These are phyloP conservation scores for Toxonevra muliebris DNA, from an alignment of 2,888 invertebrate species.

Conservation along the genomic window DNA sequence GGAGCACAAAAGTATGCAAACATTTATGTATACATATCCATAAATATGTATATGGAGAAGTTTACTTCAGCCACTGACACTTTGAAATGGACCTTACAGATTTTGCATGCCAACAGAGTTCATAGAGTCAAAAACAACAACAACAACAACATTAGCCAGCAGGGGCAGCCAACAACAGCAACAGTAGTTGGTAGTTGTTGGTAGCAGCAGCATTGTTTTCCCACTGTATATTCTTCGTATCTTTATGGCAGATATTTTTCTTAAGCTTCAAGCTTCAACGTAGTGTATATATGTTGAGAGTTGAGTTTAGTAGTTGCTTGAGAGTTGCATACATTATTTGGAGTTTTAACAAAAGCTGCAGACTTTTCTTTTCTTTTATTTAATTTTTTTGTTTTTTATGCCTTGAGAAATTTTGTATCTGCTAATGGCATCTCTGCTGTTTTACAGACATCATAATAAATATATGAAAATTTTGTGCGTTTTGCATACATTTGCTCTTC, in stretches of 20 bases:
- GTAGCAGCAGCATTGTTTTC: background rate
- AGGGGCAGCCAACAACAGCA: background rate
- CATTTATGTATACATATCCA: slow-evolving; percentile 9
- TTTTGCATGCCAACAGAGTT: slow-evolving; percentile 4
- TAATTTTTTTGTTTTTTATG: background rate
- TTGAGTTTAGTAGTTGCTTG: background rate
- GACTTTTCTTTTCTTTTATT: slow-evolving; percentile 1
- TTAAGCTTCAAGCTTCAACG: too few relatives aligned
- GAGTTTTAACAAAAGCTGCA: background rate
- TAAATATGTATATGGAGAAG: slow-evolving; percentile 15
- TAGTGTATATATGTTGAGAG: too few relatives aligned
- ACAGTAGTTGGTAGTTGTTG: background rate
- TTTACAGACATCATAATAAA: background rate
- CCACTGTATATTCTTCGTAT: background rate
- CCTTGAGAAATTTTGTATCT: slow-evolving; percentile 17
- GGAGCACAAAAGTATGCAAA: slow-evolving; percentile 13
- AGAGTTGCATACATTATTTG: slow-evolving; percentile 10
- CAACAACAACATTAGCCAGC: too few relatives aligned
- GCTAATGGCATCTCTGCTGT: slow-evolving; percentile 9
- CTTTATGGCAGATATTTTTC: too few relatives aligned
- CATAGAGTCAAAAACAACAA: too few relatives aligned
- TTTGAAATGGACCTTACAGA: slow-evolving; percentile 27
- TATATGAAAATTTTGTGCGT: background rate
- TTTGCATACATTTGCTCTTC: background rate
- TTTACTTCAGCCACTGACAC: slow-evolving; percentile 32